Evolutionary conservation across 2,113 vertebrate genomes (phyloP).

Genomic region (Misgurnus anguillicaudatus): DNA sequence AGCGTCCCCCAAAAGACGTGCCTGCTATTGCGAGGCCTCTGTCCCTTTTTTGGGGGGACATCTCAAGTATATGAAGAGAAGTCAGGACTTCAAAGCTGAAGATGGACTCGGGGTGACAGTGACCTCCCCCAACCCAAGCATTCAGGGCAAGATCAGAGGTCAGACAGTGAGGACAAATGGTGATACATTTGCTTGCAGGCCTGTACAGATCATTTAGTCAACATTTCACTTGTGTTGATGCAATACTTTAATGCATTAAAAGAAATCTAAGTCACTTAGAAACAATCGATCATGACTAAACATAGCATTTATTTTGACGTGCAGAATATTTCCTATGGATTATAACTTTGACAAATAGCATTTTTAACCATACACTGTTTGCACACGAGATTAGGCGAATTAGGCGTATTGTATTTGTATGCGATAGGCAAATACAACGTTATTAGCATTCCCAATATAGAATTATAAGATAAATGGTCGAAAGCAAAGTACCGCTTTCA

Average conservation of each 20-base stretch:
- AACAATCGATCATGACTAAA: not conserved
- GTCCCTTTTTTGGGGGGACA: constrained; percentile 61
- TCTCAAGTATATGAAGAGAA: constrained; percentile 81
- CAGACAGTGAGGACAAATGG: constrained; percentile 15
- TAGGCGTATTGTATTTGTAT: not conserved
- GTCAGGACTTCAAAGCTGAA: constrained; percentile 81
- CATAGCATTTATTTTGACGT: not conserved
- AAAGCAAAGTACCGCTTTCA: constrained; percentile 42
- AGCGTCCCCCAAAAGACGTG: constrained; percentile 70
- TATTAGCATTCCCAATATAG: constrained; percentile 46
- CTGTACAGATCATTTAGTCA: not conserved
- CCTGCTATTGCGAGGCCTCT: constrained; percentile 71
- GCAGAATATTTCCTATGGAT: not conserved
- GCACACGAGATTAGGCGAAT: not conserved
- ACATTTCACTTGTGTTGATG: not conserved
- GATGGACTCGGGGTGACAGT: constrained; percentile 72
- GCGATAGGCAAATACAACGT: constrained; percentile 35
- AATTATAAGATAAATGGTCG: constrained; percentile 39
- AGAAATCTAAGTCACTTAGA: not conserved
- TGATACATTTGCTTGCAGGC: not conserved
- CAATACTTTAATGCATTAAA: no score
- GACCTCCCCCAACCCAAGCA: constrained; percentile 4
- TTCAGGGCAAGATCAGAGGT: constrained; percentile 17
- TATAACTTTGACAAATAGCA: not conserved
- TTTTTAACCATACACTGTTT: constrained; percentile 7